Evolutionary conservation across 2,113 vertebrate genomes (phyloP), one percentile per base, ranked within the genome.

Genomic region (Paradisaea rubra): DNA sequence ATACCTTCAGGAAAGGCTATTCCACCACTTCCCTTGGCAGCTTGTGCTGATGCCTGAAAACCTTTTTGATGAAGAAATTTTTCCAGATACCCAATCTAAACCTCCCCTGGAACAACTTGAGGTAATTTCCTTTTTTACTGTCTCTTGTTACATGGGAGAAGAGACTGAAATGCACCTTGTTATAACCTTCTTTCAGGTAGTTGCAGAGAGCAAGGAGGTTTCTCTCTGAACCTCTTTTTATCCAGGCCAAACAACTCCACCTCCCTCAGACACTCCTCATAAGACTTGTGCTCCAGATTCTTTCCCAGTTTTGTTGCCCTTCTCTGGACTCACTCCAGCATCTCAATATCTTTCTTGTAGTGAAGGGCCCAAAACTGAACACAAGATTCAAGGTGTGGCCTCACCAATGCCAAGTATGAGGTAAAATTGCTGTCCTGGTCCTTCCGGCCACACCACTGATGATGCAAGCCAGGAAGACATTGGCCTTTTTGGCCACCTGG

Each of bases 321-420:
- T 71, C 39, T 42, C 39, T 37, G 33, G 37, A 61, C 33, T 31
- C 16, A 10, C 24, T 37, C 33, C n/a, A 68, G 33, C 45, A 68
- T 8, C 16, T 31, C 66, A 61, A 13, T 20, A 10, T 9, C 21
- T 21, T 11, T 61, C 13, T 70, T 37, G 21, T 44, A 44, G 25
- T 25, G 25, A 53, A 31, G 39, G 8, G 4, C 21, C 11, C 33
- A 71, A 52, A 53, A 44, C 13, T 25, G 37, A 60, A 31, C 37
- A 31, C 5, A 71, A 8, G 6, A 53, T 52, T 42, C 0, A 0
- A 52, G 13, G 12, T 25, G 20, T 30, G 33, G 13, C 16, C 16
- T 44, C 5, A 7, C 45, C 39, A 53, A 8, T 31, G 27, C 15
- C 6, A 19, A 52, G 8, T 25, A 24, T 0, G 3, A 23, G 25